Evolutionary conservation across 2,113 vertebrate species (phyloP).

Genomic region (Aix galericulata): DNA sequence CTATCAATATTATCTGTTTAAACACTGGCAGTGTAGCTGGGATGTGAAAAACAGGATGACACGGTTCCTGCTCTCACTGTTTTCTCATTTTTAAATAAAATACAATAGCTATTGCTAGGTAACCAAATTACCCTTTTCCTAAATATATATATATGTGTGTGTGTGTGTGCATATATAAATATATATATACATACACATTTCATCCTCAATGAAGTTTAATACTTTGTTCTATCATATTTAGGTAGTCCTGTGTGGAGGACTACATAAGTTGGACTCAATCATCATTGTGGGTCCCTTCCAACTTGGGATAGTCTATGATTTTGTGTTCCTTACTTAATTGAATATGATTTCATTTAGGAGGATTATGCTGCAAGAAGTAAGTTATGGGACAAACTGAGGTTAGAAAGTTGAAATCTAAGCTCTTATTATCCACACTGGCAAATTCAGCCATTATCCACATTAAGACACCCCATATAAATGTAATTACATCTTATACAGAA

Average conservation of each 20-base stretch:
- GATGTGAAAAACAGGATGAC: neutral
- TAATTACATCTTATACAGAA: neutral
- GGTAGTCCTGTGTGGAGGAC: neutral
- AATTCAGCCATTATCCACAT: neutral
- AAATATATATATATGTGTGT: neutral
- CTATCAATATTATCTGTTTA: neutral
- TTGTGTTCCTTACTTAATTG: neutral
- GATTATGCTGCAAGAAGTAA: neutral
- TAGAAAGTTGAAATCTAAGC: neutral
- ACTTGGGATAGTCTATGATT: neutral
- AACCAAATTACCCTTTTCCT: neutral
- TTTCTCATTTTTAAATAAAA: neutral
- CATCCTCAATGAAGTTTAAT: neutral
- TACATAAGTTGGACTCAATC: neutral
- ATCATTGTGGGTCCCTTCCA: neutral
- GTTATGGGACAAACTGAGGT: rapidly evolving
- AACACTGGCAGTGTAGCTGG: neutral
- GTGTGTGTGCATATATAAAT: too few relatives aligned
- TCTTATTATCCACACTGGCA: rapidly evolving
- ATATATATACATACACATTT: neutral
- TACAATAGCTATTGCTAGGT: neutral
- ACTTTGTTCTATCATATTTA: neutral
- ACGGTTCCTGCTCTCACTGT: rapidly evolving
- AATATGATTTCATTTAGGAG: neutral
- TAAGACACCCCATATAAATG: neutral